Evolutionary conservation across 2,888 invertebrate genomes (phyloP), one percentile per base, ranked within the genome.

Genomic region (Campoletis raptor): DNA sequence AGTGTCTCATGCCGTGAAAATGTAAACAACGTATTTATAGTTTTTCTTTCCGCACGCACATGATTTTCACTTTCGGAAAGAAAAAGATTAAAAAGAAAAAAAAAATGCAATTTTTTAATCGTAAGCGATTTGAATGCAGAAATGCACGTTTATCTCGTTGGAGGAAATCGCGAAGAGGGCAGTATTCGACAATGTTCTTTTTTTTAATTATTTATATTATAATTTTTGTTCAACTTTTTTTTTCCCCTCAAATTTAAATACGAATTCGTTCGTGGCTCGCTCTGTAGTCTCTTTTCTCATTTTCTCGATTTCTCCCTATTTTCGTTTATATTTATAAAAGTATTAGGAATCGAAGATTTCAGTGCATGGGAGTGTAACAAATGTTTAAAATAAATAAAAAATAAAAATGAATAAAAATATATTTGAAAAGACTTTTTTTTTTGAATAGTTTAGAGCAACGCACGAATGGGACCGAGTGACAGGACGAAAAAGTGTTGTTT

Each of bases 181-280:
- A 70, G 52, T 72, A 54, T 57, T 73, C 40, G 37, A 73, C n/a
- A 57, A 73, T 52, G 40, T 57, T 40, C 21, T 21, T 57, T n/a
- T 54, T 54, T 18, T 54, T 18, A 3, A 12, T 73, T 48, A 48
- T 40, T 73, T 52, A 21, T 57, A 30, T 57, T 12, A 30, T 24
- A 7, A 10, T 5, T 57, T 57, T 6, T 48, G n/a, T 48, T 18
- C 6, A 48, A 48, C 18, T 48, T 12, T 18, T 48, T 48, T 18
- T 15, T 18, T 48, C 48, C 48, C 30, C 48, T 15, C 8, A 6
- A 24, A 18, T 70, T 70, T 4, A 21, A 40, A 40, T 9, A 42
- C 21, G 40, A 69, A 42, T 42, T 37, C 5, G 24, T 70, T 30
- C 36, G 8, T 72, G 8, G 21, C 48, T 48, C 48, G 30, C 48